Conservation (phyloP, 1,140 invertebrate genomes). For the Idris sp. region DNA sequence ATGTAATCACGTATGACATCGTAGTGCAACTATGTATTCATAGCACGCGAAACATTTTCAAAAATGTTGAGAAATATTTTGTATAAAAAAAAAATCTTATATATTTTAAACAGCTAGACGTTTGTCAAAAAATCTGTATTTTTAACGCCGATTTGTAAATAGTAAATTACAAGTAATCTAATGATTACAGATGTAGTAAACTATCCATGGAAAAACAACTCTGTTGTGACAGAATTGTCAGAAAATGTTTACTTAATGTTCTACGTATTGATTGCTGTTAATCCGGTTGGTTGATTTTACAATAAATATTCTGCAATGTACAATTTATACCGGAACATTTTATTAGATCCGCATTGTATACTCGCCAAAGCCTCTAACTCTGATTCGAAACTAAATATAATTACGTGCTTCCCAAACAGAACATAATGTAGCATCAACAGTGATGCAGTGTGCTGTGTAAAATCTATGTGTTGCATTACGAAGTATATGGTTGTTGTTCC, state of each 20-base stretch:
- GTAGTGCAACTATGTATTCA: no score
- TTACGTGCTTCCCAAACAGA: conserved; percentile 20
- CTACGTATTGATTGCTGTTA: conserved; percentile 18
- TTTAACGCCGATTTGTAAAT: no score
- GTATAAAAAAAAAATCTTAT: no score
- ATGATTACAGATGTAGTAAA: no score
- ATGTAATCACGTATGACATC: no score
- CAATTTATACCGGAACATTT: conserved; percentile 33
- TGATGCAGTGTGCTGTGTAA: conserved; percentile 2
- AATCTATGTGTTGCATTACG: conserved; percentile 3
- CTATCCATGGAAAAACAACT: conserved; percentile 3
- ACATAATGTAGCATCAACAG: conserved; percentile 17
- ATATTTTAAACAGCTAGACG: no score
- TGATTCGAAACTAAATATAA: conserved; percentile 30
- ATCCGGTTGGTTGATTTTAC: conserved; percentile 8
- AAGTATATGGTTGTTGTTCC: conserved; percentile 15
- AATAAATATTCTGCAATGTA: conserved; percentile 18
- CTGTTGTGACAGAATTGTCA: conserved; percentile 2
- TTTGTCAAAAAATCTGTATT: no score
- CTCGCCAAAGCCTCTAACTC: conserved; percentile 3
- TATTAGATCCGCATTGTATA: conserved; percentile 24
- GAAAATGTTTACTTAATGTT: conserved; percentile 4
- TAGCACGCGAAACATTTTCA: no score
- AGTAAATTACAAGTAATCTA: no score
- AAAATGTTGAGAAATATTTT: no score